Percentiles rank a stretch among this genome's conserved stretches.
Conservation (phyloP, 1,140 invertebrate species). For the Drosophila equinoxialis region DNA sequence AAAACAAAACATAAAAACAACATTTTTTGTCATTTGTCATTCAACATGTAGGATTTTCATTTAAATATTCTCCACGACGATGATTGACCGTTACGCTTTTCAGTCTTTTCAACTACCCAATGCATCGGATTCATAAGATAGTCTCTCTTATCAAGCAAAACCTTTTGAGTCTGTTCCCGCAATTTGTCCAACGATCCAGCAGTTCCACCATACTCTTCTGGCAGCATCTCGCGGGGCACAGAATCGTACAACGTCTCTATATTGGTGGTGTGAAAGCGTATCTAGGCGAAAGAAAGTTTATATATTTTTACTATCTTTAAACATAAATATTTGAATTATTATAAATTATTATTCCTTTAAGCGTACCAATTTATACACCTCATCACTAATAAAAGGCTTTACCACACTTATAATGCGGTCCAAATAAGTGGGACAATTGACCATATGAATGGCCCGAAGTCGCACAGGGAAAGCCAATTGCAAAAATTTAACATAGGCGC, state of each 20-base stretch:
- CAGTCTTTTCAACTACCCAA: slow-evolving; percentile 67
- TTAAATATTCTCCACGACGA: slow-evolving; percentile 69
- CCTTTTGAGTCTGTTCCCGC: slow-evolving; percentile 84
- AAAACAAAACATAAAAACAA: slow-evolving; percentile 9
- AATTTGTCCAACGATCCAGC: slow-evolving; percentile 85
- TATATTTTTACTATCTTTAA: not conserved
- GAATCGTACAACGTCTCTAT: slow-evolving; percentile 85
- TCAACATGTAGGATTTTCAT: slow-evolving; percentile 5
- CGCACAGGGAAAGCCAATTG: slow-evolving; percentile 90
- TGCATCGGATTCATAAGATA: slow-evolving; percentile 74
- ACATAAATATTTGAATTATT: not conserved
- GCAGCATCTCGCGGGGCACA: slow-evolving; percentile 86
- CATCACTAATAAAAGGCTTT: slow-evolving; percentile 87
- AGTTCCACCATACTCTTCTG: slow-evolving; percentile 87
- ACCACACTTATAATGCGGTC: slow-evolving; percentile 86
- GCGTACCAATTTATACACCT: slow-evolving; percentile 84
- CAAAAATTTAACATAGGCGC: slow-evolving; percentile 73
- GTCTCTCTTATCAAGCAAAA: slow-evolving; percentile 68
- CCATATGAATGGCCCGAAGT: slow-evolving; percentile 89
- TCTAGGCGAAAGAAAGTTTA: slow-evolving; percentile 62
- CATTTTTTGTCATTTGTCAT: not conserved
- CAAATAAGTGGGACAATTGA: slow-evolving; percentile 87
- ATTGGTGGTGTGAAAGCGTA: slow-evolving; percentile 86
- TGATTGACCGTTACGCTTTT: slow-evolving; percentile 57
- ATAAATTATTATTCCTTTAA: too few relatives aligned